These are phyloP conservation scores for Leptinotarsa texana DNA, from an alignment of 1,140 invertebrate species.

Conservation along the genomic window DNA sequence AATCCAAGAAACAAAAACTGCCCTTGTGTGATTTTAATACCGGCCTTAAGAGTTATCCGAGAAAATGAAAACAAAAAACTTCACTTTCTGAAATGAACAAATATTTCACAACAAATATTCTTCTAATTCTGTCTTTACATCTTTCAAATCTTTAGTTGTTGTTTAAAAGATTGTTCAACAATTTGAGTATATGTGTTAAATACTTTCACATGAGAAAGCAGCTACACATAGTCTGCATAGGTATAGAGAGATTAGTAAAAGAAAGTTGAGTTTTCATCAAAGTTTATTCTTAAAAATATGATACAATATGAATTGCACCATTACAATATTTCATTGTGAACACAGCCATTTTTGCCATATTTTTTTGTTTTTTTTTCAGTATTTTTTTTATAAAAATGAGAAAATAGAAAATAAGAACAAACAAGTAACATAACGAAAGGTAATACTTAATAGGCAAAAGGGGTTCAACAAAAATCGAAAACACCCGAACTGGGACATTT, in stretches of 20 bases:
- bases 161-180: neutral
- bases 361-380: conserved; percentile 16
- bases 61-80: too few relatives aligned
- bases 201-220: conserved; percentile 27
- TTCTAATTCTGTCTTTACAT: too few relatives aligned
- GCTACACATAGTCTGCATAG: neutral
- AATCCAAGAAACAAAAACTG: too few relatives aligned
- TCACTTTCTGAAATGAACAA: too few relatives aligned
- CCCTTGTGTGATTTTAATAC: too few relatives aligned
- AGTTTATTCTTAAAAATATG: conserved; percentile 33
- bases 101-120: too few relatives aligned
- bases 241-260: conserved; percentile 7
- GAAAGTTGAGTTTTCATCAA: conserved; percentile 9
- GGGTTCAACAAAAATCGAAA: neutral
- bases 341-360: conserved; percentile 35
- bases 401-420: conserved; percentile 12
- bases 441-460: conserved; percentile 12
- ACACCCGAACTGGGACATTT: too few relatives aligned
- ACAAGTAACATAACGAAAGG: neutral
- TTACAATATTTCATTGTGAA: conserved; percentile 5
- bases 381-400: conserved; percentile 19
- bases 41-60: too few relatives aligned
- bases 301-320: conserved; percentile 12
- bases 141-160: neutral
- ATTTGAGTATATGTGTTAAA: conserved; percentile 12